Conservation (phyloP, 2,113 vertebrate genomes). For the Aphelocoma coerulescens region DNA sequence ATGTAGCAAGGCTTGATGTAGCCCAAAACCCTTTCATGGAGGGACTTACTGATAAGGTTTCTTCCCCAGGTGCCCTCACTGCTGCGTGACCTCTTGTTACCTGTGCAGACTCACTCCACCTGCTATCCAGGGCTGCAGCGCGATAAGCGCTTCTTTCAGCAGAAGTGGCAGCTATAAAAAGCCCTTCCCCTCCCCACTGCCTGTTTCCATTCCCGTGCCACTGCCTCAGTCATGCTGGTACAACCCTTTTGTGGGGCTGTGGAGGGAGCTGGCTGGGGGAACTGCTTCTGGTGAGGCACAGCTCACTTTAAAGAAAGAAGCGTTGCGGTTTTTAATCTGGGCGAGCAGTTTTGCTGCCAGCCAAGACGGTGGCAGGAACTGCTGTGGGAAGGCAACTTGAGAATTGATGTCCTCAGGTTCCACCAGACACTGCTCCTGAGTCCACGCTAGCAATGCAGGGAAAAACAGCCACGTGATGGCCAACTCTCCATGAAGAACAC, state of each 20-base stretch:
- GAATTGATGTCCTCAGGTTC: not conserved
- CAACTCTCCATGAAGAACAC: not conserved
- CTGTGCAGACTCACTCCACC: slow-evolving; percentile 39
- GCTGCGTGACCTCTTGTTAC: slow-evolving; percentile 21
- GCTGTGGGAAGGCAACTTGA: not conserved
- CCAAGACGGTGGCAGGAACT: not conserved
- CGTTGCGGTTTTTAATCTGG: not conserved
- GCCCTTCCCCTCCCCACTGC: slow-evolving; percentile 18
- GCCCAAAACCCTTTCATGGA: not conserved
- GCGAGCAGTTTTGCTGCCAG: not conserved
- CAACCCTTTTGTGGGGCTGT: not conserved
- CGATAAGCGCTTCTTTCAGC: slow-evolving; percentile 12
- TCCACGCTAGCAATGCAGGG: not conserved
- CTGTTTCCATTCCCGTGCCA: slow-evolving; percentile 7
- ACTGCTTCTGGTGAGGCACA: not conserved
- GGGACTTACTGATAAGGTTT: not conserved
- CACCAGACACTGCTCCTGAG: not conserved
- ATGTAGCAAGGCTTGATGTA: not conserved
- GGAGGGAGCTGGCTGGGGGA: not conserved
- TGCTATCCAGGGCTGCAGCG: not conserved
- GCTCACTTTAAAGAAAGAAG: not conserved
- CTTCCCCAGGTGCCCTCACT: not conserved
- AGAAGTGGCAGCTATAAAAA: slow-evolving; percentile 62
- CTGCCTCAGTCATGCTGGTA: not conserved
- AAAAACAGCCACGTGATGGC: rapidly evolving